Base-by-base conservation (phyloP, 2,113 vertebrate genomes). In the Amazona guildingii region DNA sequence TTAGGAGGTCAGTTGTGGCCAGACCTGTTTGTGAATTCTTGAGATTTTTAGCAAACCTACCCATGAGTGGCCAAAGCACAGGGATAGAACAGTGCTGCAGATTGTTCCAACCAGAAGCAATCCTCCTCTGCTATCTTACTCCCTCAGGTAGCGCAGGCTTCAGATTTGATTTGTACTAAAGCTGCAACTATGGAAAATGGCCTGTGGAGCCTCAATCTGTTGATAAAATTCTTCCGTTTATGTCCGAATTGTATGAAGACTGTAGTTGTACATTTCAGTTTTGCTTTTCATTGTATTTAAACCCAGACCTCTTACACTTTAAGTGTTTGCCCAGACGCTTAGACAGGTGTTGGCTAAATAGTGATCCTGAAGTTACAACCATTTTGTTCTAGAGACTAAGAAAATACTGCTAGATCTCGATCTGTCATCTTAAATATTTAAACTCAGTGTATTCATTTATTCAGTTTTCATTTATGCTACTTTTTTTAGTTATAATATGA, bases 21-120 rank as follows among this genome's bases (percentile, higher is more conserved):
- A 49, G 96, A 96, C 94, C 92, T 95, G 92, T 96, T 95, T 62
- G 57, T 84, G 29, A 89, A 95, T 96, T 96, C 88, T 94, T 94
- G 77, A 69, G 3, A 91, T 89, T 87, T 95, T 94, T 97, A 90
- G 74, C 83, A 75, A 54, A 67, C 79, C 17, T 82, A 72, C n/a
- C 28, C 4, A 33, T 84, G 84, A 97, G 79, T 31, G 82, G 66
- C 79, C 74, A 24, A 64, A 82, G 66, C 44, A 21, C 6, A 41
- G 84, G 25, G 1, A 13, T 64, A 28, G 29, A 55, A 23, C 18
- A 69, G 39, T 23, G 46, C 27, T 67, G 35, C 39, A 63, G 35
- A 64, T 94, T 16, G 20, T 61, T 90, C 43, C 25, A 21, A 79
- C 70, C 0, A 1, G 49, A 70, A 75, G 27, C 1, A 3, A 51